Percentiles rank a stretch among this genome's conserved stretches.
These are phyloP conservation scores for Henricia sp. DNA, from an alignment of 53 echinoderm and acorn worm species.

Conservation along the genomic window DNA sequence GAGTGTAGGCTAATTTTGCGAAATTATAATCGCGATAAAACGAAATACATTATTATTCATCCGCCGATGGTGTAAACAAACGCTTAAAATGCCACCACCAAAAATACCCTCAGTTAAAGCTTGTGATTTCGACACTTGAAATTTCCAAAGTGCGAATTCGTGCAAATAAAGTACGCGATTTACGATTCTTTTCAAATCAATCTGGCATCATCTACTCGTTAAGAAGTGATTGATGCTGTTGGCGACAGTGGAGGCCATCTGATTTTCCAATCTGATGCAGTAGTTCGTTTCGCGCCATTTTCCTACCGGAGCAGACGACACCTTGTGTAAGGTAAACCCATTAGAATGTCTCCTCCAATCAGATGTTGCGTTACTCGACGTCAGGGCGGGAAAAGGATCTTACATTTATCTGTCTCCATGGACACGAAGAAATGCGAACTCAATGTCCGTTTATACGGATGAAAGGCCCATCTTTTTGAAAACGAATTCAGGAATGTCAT, in stretches of 20 bases:
- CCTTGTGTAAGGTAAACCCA: conserved; percentile 42
- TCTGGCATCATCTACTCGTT: conserved; percentile 45
- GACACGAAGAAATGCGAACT: too few relatives aligned
- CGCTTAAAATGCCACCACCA: too few relatives aligned
- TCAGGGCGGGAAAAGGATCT: conserved; percentile 33
- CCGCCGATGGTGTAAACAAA: too few relatives aligned
- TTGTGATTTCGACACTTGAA: neutral
- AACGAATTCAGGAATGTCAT: too few relatives aligned
- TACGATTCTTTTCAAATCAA: conserved; percentile 13
- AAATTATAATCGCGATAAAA: too few relatives aligned
- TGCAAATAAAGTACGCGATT: neutral
- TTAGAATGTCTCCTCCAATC: conserved; percentile 42
- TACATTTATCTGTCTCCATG: conserved; percentile 20
- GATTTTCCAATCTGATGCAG: conserved; percentile 51
- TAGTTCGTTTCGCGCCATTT: conserved; percentile 37
- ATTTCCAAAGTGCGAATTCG: neutral
- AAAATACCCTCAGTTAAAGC: too few relatives aligned
- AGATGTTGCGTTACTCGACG: conserved; percentile 39
- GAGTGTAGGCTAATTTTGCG: too few relatives aligned
- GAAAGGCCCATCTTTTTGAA: too few relatives aligned
- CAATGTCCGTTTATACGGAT: too few relatives aligned
- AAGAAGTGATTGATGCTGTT: conserved; percentile 43
- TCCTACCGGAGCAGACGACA: conserved; percentile 23
- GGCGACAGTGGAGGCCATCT: conserved; percentile 28
- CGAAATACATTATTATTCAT: too few relatives aligned